These are phyloP conservation scores for Corapipo altera DNA, from an alignment of 2,113 vertebrate species.

Conservation along the genomic window DNA sequence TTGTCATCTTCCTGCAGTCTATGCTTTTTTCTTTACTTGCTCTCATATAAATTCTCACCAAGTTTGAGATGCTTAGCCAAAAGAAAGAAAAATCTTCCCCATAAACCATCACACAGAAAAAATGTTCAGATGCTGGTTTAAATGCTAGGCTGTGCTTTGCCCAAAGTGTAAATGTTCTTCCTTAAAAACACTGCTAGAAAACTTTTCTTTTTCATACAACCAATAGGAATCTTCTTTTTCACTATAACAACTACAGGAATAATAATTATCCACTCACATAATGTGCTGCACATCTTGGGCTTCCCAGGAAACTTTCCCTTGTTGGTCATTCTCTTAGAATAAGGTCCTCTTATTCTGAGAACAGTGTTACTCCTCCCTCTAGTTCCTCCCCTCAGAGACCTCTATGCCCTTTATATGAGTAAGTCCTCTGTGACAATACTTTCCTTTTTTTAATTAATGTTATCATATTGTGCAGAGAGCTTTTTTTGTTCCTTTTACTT, in stretches of 20 bases:
- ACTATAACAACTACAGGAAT: neutral
- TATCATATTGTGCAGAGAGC: neutral
- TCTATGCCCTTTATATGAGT: neutral
- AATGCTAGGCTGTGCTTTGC: neutral
- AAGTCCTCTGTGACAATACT: neutral
- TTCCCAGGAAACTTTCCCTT: neutral
- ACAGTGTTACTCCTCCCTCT: neutral
- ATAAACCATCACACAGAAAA: neutral
- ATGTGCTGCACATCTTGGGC: neutral
- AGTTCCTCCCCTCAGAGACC: neutral
- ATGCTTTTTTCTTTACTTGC: neutral
- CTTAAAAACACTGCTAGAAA: neutral
- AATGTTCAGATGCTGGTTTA: neutral
- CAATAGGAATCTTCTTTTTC: neutral
- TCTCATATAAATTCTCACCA: neutral
- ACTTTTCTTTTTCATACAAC: neutral
- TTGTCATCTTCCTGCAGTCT: neutral
- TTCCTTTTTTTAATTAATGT: neutral
- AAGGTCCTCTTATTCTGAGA: neutral
- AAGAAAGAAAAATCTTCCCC: neutral
- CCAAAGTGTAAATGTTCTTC: neutral
- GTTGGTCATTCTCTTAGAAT: neutral
- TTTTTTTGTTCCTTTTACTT: neutral
- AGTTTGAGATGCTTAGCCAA: neutral
- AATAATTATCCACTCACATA: neutral